Base-by-base conservation (phyloP, 2,888 invertebrate species). In the Metalampra italica region DNA sequence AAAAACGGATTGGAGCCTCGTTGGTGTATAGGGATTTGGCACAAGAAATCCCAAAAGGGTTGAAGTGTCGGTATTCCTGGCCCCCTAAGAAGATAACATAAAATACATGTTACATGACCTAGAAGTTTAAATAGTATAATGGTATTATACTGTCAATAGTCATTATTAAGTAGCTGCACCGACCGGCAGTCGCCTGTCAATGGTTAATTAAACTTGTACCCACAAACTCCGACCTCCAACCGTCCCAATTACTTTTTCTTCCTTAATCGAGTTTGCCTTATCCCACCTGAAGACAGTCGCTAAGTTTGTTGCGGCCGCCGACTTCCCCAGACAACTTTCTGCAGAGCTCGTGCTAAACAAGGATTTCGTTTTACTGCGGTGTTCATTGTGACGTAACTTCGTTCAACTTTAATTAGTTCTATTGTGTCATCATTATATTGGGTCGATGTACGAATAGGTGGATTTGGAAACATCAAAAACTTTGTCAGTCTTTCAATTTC, bases 181-280 rank as follows among this genome's bases (percentile, higher is more conserved):
- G 39, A 39, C 14, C 14, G 13, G 39, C 14, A 13, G 14, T 39
- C 14, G 39, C 29, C 40, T 29, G 46, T 56, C 60, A 58, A 55
- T 61, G 57, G 59, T 63, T 71, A 68, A 71, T 72, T 71, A 71
- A 69, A 70, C 69, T 78, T 71, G 64, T 67, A 59, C 65, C 64
- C 56, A 50, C 53, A 56, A 60, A 70, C 65, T 66, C 67, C 64
- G 5, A 22, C 59, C 60, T n/a, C n/a, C 36, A n/a, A 36, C 58
- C 60, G 62, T 56, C 59, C 67, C 72, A 72, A 79, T 80, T 78
- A 78, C 82, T 78, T 81, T 82, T 82, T 78, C 75, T 74, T 72
- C 62, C 73, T 77, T 82, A 82, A 82, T 80, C 75, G 78, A 82
- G 77, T 81, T 84, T 79, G 59, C 68, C 69, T 78, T 78, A 78